Evolutionary conservation across 2,888 invertebrate species (phyloP), one percentile per base, ranked within the genome.

Genomic region (Plemyria rubiginata): DNA sequence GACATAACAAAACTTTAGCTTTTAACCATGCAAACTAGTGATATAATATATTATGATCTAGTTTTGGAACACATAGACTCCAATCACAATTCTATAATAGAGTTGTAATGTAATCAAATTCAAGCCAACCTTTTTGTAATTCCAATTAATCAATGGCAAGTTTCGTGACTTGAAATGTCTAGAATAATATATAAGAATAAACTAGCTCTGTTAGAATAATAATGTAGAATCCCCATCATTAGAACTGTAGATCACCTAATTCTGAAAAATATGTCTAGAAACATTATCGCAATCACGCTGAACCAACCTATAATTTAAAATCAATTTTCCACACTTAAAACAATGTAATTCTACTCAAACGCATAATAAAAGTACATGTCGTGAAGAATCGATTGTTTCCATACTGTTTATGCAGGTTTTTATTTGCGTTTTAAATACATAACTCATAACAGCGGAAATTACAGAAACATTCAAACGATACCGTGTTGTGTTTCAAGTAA

Each of bases 401-500:
- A 69, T 43, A 65, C 22, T 22, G 60, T 74, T 60, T 54, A 54
- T 11, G 12, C 52, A 41, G 40, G 28, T 43, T 22, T 22, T 32
- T 48, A 53, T 40, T 65, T 41, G 49, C 57, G 22, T 55, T 55
- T 48, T 55, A 59, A 65, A 45, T 54, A 22, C 3, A 22, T n/a
- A 22, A 22, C 22, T 41, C 22, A 48, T 38, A 60, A 65, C 51
- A 63, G 48, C 65, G 62, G 66, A 66, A 64, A 67, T 55, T 65
- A 69, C 56, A 67, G 68, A 67, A 67, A 65, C 62, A 71, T 75
- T 77, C 72, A 74, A 77, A 79, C 72, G 60, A 74, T 82, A 78
- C 77, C 76, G 75, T 87, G 79, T 88, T 87, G 75, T 88, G 85
- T 88, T 89, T 90, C 90, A 90, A 90, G 91, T 89, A 87, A 85